Evolutionary conservation across 2,113 vertebrate species (phyloP), one percentile per base, ranked within the genome.

Genomic region (Mellivora capensis): DNA sequence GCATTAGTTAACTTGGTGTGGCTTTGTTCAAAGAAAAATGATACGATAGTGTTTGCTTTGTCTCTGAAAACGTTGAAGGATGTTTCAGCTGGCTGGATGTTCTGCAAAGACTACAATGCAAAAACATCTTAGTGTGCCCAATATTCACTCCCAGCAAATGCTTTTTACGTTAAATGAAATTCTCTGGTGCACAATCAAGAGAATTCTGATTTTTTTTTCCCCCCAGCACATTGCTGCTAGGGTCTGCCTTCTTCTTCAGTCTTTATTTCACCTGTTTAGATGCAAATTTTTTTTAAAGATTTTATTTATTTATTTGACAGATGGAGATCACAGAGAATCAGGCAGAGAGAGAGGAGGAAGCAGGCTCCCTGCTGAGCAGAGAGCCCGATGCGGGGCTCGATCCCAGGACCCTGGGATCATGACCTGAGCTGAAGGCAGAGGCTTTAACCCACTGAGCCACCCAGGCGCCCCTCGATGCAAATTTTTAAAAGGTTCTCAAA

Each of bases 111-210:
- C 27, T 80, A 25, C 67, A 91, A 76, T 52, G 4, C 47, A 84
- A 79, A 89, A 83, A 34, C 62, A 84, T 97, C 94, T 77, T 84
- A 47, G 37, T 59, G 54, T 83, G 15, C n/a, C 93, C 77, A 88
- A 1, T 71, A 95, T 87, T 93, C 96, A 95, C 72, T 93, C 74
- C 42, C 57, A 90, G 54, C 76, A 59, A 95, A 92, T 83, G 74
- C 52, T 79, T 87, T 62, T 47, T 79, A 39, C 11, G 54, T 42
- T 82, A 83, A 89, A 74, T 97, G n/a, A 80, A 95, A 92, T 77
- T 54, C 87, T 90, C 31, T 83, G 94, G 59, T 83, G 34, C 23
- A 92, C 61, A 96, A 59, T 18, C 47, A 18, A 80, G 62, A 95
- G 69, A 96, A 90, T 71, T 31, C 42, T 67, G 47, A 57, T 76